phyloP scores from a whole-genome alignment of 2,888 invertebrate genomes.

The Emmelina monodactyla region DNA sequence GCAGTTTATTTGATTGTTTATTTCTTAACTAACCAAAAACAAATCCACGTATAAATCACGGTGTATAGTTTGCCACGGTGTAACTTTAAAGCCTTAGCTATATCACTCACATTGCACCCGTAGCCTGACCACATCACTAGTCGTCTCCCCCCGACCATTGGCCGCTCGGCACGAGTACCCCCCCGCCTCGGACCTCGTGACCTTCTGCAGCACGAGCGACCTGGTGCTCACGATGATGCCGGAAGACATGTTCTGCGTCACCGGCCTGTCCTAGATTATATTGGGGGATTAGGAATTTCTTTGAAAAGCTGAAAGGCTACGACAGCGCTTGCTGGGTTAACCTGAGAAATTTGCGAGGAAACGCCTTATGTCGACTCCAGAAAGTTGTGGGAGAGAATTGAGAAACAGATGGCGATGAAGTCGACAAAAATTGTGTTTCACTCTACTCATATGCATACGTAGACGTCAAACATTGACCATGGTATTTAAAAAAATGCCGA shows the following conservation, averaged over 20 bases:
- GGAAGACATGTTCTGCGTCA: constrained; percentile 84
- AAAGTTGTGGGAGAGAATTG: no score
- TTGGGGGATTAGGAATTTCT: neutral
- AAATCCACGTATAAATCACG: neutral
- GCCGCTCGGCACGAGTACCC: constrained; percentile 84
- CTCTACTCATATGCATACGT: no score
- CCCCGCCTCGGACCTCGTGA: constrained; percentile 82
- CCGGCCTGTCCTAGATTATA: constrained; percentile 49
- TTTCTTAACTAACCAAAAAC: neutral
- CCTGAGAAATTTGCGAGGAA: no score
- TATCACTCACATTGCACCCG: constrained; percentile 89
- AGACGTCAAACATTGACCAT: no score
- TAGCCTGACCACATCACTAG: constrained; percentile 76
- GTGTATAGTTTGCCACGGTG: constrained; percentile 3
- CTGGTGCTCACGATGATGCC: constrained; percentile 88
- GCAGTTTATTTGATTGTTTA: neutral
- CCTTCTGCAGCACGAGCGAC: constrained; percentile 85
- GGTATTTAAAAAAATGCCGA: no score
- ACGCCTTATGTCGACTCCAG: no score
- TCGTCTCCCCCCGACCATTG: constrained; percentile 82
- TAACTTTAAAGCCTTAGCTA: no score
- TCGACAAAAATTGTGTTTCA: no score
- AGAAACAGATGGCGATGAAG: no score
- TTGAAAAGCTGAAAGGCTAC: no score
- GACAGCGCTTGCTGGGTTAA: no score